phyloP scores from a whole-genome alignment of 2,113 vertebrate genomes.

The Peromyscus polionotus region DNA sequence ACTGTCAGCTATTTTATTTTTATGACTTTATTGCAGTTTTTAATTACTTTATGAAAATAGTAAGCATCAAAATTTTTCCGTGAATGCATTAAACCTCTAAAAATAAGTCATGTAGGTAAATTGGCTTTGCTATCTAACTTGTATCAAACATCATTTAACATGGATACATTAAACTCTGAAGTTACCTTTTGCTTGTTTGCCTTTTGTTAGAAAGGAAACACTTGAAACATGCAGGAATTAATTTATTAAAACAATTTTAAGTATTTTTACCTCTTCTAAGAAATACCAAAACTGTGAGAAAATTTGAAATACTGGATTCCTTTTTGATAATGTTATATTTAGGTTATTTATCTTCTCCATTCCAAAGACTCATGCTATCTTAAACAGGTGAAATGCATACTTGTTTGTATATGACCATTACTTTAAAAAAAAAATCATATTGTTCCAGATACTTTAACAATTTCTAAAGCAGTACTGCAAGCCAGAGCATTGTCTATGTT shows the following conservation, averaged over 20 bases:
- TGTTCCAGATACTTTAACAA: slow-evolving; percentile 50
- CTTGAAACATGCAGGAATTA: slow-evolving; percentile 18
- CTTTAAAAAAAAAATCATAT: neutral
- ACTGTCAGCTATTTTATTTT: slow-evolving; percentile 57
- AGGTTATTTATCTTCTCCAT: slow-evolving; percentile 29
- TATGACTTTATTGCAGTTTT: slow-evolving; percentile 15
- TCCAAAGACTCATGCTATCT: neutral
- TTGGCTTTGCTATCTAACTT: slow-evolving; percentile 60
- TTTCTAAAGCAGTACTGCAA: slow-evolving; percentile 48
- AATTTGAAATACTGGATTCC: slow-evolving; percentile 65
- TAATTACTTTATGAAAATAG: slow-evolving; percentile 48
- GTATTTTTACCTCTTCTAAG: slow-evolving; percentile 36
- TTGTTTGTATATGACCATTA: slow-evolving; percentile 37
- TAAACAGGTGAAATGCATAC: slow-evolving; percentile 21
- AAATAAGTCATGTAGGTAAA: slow-evolving; percentile 48
- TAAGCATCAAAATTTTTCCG: slow-evolving; percentile 23
- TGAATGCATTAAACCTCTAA: slow-evolving; percentile 38
- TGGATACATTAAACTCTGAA: slow-evolving; percentile 6
- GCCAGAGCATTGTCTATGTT: slow-evolving; percentile 9
- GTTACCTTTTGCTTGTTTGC: slow-evolving; percentile 58
- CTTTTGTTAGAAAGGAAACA: slow-evolving; percentile 55
- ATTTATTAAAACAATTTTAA: slow-evolving; percentile 40
- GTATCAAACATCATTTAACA: slow-evolving; percentile 43
- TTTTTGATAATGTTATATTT: slow-evolving; percentile 61
- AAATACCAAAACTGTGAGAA: slow-evolving; percentile 41